phyloP scores from a whole-genome alignment of 2,113 vertebrate species.

The Ranitomeya imitator region DNA sequence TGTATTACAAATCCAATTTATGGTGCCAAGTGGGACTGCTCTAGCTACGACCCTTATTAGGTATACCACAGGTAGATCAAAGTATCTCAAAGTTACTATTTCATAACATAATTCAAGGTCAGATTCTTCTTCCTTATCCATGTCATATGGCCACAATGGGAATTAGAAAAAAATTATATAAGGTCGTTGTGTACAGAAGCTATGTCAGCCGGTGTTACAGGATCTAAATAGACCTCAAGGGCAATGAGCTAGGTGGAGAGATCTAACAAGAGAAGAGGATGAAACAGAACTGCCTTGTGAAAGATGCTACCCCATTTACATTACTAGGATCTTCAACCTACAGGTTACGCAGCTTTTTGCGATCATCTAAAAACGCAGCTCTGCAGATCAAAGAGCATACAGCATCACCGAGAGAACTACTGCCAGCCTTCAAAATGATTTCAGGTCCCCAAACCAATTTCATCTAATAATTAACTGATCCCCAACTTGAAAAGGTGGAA shows the following conservation, averaged over 20 bases:
- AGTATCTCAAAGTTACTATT: slow-evolving; percentile 32
- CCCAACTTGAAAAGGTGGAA: slow-evolving; percentile 71
- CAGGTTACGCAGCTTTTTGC: slow-evolving; percentile 46
- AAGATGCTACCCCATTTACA: slow-evolving; percentile 57
- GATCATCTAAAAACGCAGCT: slow-evolving; percentile 61
- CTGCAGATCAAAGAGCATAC: slow-evolving; percentile 68
- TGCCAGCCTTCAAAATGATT: slow-evolving; percentile 63
- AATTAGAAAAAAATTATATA: slow-evolving; percentile 4
- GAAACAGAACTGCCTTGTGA: slow-evolving; percentile 54
- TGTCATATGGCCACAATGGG: slow-evolving; percentile 13
- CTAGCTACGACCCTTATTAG: slow-evolving; percentile 53
- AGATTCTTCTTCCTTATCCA: background rate
- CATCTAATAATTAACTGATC: slow-evolving; percentile 71
- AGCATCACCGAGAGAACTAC: slow-evolving; percentile 62
- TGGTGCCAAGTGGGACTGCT: slow-evolving; percentile 16
- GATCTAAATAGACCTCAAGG: slow-evolving; percentile 50
- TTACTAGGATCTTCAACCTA: slow-evolving; percentile 52
- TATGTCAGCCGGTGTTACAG: slow-evolving; percentile 39
- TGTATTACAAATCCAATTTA: slow-evolving; percentile 38
- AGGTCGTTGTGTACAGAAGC: slow-evolving; percentile 39
- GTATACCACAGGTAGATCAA: slow-evolving; percentile 38
- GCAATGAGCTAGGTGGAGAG: slow-evolving; percentile 45
- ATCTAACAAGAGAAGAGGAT: slow-evolving; percentile 50
- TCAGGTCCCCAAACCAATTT: slow-evolving; percentile 67
- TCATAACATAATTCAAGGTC: slow-evolving; percentile 31